Evolutionary conservation across 2,797 vertebrate genomes (phyloP), one percentile per base, ranked within the genome.

Genomic region (Adelosebastes latens): DNA sequence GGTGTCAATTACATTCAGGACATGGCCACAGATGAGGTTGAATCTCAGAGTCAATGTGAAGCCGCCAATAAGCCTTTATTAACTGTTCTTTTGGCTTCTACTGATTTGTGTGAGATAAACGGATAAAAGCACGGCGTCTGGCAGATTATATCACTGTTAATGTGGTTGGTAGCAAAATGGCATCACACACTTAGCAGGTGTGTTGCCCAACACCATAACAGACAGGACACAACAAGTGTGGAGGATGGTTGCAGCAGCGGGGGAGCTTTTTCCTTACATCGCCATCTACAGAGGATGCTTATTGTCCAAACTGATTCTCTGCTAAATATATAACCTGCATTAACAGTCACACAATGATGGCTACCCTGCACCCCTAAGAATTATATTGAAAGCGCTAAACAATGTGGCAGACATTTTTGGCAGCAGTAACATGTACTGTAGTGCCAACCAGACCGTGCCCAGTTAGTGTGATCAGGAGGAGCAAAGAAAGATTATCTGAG

Each of bases 401-500:
- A 6, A 75, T 62, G 29, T 53, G 39, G n/a, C 67, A 56, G 31
- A 36, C 31, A 42, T 75, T 69, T 88, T 72, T 82, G 73, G 66
- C 52, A 73, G 58, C 7, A 27, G 20, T 53, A 25, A 52, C 36
- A 58, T 86, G 68, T 55, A 52, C 60, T 68, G 53, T 56, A 55
- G 46, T 39, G 60, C n/a, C 9, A 39, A 68, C 72, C 72, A 75
- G 52, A 73, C 42, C 49, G 59, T 59, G 31, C 75, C 83, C 29
- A 78, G 64, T 77, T 72, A 75, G 70, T 71, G 65, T 25, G 60
- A 84, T 63, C 75, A 82, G 75, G 66, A 87, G 69, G 72, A 83
- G 77, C 46, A 83, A 87, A 84, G 64, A 66, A 72, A 89, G 84
- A 90, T 81, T 71, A 90, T 89, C 76, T 82, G 79, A 58, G 68